Percentiles rank a stretch among this genome's conserved stretches.
These are phyloP conservation scores for Synchiropus splendidus DNA, from an alignment of 2,113 vertebrate genomes.

Conservation along the genomic window DNA sequence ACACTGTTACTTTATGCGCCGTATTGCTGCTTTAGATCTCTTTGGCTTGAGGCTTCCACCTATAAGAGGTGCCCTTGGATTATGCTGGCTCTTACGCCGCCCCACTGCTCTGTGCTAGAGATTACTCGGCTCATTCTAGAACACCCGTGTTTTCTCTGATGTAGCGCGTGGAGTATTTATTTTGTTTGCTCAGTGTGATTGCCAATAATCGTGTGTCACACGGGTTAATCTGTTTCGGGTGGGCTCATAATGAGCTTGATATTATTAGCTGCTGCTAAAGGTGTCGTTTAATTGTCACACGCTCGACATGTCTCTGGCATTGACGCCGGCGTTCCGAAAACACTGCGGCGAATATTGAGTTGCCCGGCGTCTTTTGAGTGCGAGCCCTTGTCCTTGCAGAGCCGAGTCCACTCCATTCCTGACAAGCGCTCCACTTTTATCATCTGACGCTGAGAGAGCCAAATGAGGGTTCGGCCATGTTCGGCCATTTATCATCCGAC, in stretches of 20 bases:
- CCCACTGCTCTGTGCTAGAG: no score
- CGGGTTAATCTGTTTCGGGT: constrained; percentile 13
- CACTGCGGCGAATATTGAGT: constrained; percentile 44
- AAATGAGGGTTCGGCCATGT: constrained; percentile 59
- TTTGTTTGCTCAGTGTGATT: no score
- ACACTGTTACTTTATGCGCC: no score
- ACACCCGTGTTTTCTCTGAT: no score
- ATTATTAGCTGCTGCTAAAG: constrained; percentile 11
- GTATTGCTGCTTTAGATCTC: no score
- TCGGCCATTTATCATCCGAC: constrained; percentile 54
- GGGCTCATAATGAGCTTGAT: constrained; percentile 9
- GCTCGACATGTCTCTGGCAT: constrained; percentile 12
- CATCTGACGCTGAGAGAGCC: constrained; percentile 55
- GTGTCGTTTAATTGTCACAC: no score
- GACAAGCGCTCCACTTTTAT: constrained; percentile 59
- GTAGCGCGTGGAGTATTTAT: no score
- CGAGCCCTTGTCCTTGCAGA: constrained; percentile 64
- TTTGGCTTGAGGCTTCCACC: no score
- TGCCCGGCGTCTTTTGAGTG: constrained; percentile 39
- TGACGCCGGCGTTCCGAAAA: constrained; percentile 13
- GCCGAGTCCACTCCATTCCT: constrained; percentile 47
- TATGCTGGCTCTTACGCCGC: no score
- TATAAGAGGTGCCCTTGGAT: no score
- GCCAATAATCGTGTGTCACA: constrained; percentile 6
- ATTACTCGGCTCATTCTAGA: no score